phyloP scores from a whole-genome alignment of 1,140 invertebrate genomes.

The Drosophila neocordata region DNA sequence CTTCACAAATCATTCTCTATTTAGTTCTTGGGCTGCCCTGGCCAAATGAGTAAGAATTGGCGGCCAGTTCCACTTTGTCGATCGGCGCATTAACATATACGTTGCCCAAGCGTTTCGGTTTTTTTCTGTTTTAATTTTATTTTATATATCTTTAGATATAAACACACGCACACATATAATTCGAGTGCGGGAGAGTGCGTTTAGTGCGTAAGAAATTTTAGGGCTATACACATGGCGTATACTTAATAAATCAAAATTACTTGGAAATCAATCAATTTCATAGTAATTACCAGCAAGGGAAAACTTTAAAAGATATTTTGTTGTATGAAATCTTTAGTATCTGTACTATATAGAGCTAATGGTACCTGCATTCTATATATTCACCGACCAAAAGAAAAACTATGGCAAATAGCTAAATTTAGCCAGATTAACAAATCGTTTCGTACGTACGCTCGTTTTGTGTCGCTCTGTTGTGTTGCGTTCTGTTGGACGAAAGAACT shows the following conservation, averaged over 20 bases:
- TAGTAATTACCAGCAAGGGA: constrained; percentile 21
- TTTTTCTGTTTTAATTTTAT: constrained; percentile 5
- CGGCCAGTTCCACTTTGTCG: constrained; percentile 73
- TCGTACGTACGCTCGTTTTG: constrained; percentile 14
- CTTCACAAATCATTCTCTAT: constrained; percentile 27
- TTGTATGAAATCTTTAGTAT: background rate
- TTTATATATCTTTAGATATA: constrained; percentile 56
- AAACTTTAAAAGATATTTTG: background rate
- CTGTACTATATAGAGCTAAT: background rate
- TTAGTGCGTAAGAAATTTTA: constrained; percentile 38
- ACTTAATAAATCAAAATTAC: constrained; percentile 54
- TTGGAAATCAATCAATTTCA: constrained; percentile 62
- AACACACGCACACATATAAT: constrained; percentile 17
- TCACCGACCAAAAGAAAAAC: constrained; percentile 20
- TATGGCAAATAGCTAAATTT: constrained; percentile 59
- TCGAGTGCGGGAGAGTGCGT: constrained; percentile 35
- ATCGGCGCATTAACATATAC: constrained; percentile 81
- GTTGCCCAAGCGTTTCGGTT: constrained; percentile 64
- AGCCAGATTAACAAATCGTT: constrained; percentile 66
- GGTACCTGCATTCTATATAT: constrained; percentile 13
- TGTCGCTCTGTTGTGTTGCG: background rate
- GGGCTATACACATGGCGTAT: constrained; percentile 56
- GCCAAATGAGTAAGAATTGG: constrained; percentile 12
- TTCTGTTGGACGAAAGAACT: constrained; percentile 18
- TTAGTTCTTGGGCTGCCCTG: constrained; percentile 23